Conservation (phyloP, 2,113 vertebrate genomes). For the Pyrgilauda ruficollis region DNA sequence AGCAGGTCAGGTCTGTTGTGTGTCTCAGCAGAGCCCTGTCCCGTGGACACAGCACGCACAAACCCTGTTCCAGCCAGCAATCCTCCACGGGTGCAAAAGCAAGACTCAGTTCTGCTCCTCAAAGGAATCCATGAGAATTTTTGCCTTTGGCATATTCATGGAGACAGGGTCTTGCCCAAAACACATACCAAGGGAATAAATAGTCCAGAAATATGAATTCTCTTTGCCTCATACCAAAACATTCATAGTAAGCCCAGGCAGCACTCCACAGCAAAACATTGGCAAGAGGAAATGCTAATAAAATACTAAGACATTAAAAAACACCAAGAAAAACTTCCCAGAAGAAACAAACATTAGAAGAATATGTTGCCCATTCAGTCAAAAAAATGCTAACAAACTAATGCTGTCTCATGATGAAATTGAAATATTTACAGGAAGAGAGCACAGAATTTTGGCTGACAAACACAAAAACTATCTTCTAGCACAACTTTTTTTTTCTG, state of each 20-base stretch:
- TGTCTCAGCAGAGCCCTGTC: not conserved
- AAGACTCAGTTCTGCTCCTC: not conserved
- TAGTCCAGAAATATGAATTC: slow-evolving; percentile 42
- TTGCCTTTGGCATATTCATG: not conserved
- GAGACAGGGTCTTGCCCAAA: slow-evolving; percentile 31
- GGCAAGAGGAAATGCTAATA: slow-evolving; percentile 43
- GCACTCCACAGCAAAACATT: slow-evolving; percentile 28
- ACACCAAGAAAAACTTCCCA: slow-evolving; percentile 34
- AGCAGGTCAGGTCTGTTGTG: not conserved
- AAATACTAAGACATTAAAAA: slow-evolving; percentile 27
- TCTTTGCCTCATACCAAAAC: slow-evolving; percentile 52
- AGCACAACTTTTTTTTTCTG: not conserved
- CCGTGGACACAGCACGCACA: accelerated
- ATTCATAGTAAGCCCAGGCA: slow-evolving; percentile 45
- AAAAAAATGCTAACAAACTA: slow-evolving; percentile 62
- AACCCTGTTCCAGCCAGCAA: not conserved
- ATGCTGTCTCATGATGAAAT: slow-evolving; percentile 48
- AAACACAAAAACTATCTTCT: not conserved
- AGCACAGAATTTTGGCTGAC: slow-evolving; percentile 7
- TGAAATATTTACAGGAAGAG: slow-evolving; percentile 62
- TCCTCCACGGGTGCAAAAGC: not conserved
- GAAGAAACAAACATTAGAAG: slow-evolving; percentile 50
- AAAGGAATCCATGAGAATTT: slow-evolving; percentile 10
- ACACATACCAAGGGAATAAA: slow-evolving; percentile 46
- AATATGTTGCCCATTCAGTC: slow-evolving; percentile 24